Base-by-base conservation (phyloP, 2,113 vertebrate species). In the Peromyscus leucopus region DNA sequence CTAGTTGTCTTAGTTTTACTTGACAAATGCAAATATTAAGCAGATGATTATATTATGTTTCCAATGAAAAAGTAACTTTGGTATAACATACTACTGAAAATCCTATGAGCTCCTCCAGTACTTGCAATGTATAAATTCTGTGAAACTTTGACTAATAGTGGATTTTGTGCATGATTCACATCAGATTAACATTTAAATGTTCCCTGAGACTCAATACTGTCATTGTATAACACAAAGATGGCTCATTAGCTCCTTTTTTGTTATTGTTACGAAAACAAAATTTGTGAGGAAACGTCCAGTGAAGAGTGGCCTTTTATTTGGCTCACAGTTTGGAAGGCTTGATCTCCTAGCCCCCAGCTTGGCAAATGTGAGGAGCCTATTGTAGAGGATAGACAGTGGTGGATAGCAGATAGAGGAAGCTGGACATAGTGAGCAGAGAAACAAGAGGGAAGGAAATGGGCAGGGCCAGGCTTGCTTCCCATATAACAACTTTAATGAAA, bases 171-270 rank as follows among this genome's bases (percentile, higher is more conserved):
- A 57, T 63, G 55, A 91, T 42, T 86, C 67, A 67, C 26, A 84
- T 88, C 69, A 83, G 24, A 63, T 90, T 86, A 88, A 48, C 94
- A 94, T 90, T 95, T 93, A 59, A 39, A 69, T 17, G 59, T 5
- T 65, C 31, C 33, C 33, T 59, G 16, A 78, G 19, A 76, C 31
- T 89, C 87, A 75, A 48, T 28, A 83, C 7, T n/a, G 65, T 36
- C 42, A 22, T 39, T 28, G 26, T 24, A 63, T n/a, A 80, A 46
- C 65, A 21, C 3, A 78, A 80, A 84, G 67, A 57, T 36, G 24
- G 61, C 31, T 31, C 8, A 21, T 95, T n/a, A 42, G 57, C 17
- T 59, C 16, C 13, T 11, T 65, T 80, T 57, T 57, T 24, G 46
- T 15, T 63, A 42, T 31, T 31, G 6, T 42, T 71, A 42, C 57